phyloP scores from a whole-genome alignment of 2,888 invertebrate genomes.

The Cephonodes hylas region DNA sequence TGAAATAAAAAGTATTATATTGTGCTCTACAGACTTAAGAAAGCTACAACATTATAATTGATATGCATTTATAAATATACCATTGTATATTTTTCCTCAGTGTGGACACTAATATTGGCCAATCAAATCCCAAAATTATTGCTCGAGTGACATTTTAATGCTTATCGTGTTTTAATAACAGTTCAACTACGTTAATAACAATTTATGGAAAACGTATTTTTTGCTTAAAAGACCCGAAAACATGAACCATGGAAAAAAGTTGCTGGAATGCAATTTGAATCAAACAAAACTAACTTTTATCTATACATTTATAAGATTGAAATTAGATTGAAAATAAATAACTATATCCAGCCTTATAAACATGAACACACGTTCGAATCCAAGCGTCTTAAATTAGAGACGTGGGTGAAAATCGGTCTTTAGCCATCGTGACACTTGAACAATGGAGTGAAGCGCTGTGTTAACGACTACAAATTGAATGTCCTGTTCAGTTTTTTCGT shows the following conservation, averaged over 20 bases:
- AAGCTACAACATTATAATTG: too few relatives aligned
- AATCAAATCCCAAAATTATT: not conserved
- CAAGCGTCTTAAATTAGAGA: not conserved
- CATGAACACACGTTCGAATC: not conserved
- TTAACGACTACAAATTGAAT: slow-evolving; percentile 66
- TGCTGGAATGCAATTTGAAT: too few relatives aligned
- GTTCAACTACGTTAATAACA: not conserved
- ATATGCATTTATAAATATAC: too few relatives aligned
- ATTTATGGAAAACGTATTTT: too few relatives aligned
- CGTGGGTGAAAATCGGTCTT: slow-evolving; percentile 17
- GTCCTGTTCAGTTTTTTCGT: slow-evolving; percentile 48
- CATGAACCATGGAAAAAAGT: too few relatives aligned
- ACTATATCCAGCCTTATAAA: not conserved
- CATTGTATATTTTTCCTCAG: too few relatives aligned
- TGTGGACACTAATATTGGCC: not conserved
- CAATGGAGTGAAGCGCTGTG: slow-evolving; percentile 49
- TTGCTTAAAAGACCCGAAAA: too few relatives aligned
- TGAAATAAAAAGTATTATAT: too few relatives aligned
- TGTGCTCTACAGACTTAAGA: too few relatives aligned
- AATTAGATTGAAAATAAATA: not conserved
- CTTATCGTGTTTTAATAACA: not conserved
- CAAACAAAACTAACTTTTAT: too few relatives aligned
- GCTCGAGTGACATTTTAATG: not conserved
- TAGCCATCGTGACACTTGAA: slow-evolving; percentile 45
- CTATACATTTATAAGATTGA: too few relatives aligned